Evolutionary conservation across 2,888 invertebrate genomes (phyloP), one percentile per base, ranked within the genome.

Genomic region (Zaprionus obscuricornis): DNA sequence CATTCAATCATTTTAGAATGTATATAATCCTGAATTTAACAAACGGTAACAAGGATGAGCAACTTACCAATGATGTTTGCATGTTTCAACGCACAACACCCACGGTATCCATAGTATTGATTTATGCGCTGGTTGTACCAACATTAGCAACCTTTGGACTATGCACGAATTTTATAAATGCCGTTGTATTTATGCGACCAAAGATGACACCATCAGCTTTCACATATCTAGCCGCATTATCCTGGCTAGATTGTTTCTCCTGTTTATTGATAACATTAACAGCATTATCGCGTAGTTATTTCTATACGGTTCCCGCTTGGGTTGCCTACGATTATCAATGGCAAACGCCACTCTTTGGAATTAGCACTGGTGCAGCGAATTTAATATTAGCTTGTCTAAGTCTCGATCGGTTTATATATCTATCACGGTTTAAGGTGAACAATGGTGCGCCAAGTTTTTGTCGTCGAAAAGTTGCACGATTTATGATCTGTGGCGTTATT

Each of bases 141-240:
- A 59, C 77, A 0, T 31, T 90, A 29, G 76, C 89, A 0, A 42
- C 64, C 31, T 90, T 90, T 42, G 90, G 90, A 0, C 67, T 89
- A 3, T 77, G 87, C 33, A 84, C 90, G 3, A 90, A 90, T 43
- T 84, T 88, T 4, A 85, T 90, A 3, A 90, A 90, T 45, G 88
- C 86, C 0, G 71, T 90, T n/a, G 88, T 90, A 4, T 89, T 90
- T 18, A 88, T 89, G 88, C 72, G 90, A 0, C 89, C 90, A 10
- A 88, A 87, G 58, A 89, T 90, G 90, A 87, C 86, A 5, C 87
- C 89, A 0, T 90, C 90, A 8, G 88, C 88, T 0, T 90, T 90
- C 33, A 86, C 86, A 0, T 90, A 90, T 40, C 57, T 90, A 33
- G 81, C 90, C 0, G 86, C 84, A 0, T 59, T 89, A 2, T 84